These are phyloP conservation scores for Stichodactyla mertensii DNA, from an alignment of 64 coral and sea anemone species.

Conservation along the genomic window DNA sequence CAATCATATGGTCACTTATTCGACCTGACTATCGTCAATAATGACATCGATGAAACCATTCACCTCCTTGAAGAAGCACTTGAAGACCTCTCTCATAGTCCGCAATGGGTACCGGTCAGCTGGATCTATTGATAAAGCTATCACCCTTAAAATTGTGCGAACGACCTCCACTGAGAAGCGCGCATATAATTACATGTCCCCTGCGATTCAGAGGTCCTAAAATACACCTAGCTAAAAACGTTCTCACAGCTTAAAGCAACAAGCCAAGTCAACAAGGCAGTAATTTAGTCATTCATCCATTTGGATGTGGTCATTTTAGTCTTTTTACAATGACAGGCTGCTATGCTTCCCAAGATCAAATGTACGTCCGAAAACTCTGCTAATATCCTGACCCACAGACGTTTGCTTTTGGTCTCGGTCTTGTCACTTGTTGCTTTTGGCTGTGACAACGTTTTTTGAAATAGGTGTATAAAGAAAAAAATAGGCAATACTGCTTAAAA, in stretches of 20 bases:
- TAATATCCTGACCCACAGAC: too few species aligned
- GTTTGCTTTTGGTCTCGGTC: too few species aligned
- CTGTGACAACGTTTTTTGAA: too few species aligned
- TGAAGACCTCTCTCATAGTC: conserved; percentile 35
- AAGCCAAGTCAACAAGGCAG: too few species aligned
- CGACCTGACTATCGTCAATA: conserved; percentile 82
- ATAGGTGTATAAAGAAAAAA: neutral
- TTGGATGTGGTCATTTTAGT: too few species aligned
- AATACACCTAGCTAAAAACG: neutral
- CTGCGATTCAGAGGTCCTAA: neutral
- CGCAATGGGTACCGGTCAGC: conserved; percentile 82
- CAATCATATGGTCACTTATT: conserved; percentile 77
- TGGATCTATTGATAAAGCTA: conserved; percentile 67
- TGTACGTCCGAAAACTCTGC: too few species aligned
- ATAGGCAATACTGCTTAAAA: neutral
- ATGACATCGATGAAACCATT: conserved; percentile 91
- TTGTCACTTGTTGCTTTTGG: too few species aligned
- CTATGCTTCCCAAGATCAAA: too few species aligned
- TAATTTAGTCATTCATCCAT: too few species aligned
- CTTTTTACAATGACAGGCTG: too few species aligned
- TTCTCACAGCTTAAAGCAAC: too few species aligned
- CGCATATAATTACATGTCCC: neutral
- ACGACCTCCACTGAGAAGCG: neutral
- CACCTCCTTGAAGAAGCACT: conserved; percentile 62
- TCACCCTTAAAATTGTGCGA: neutral